Percentiles rank a stretch among this genome's conserved stretches.
These are phyloP conservation scores for Cephus pulcher DNA, from an alignment of 2,888 invertebrate species.

Conservation along the genomic window DNA sequence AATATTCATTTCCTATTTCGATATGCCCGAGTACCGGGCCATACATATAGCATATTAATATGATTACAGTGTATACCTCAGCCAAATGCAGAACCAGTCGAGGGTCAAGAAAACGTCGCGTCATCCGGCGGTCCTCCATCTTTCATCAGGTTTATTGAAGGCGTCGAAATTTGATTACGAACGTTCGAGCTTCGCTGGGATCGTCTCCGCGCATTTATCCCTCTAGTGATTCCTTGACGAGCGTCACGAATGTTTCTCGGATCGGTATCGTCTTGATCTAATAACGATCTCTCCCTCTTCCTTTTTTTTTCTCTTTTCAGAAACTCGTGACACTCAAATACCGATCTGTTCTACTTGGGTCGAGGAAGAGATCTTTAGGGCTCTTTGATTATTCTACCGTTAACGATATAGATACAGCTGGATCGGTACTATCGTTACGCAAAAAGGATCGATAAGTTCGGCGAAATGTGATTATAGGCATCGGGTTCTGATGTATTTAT, in stretches of 20 bases:
- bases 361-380: neutral
- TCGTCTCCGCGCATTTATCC: neutral
- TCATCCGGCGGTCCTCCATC: conserved; percentile 33
- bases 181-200: neutral
- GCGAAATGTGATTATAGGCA: conserved; percentile 5
- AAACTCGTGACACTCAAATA: neutral
- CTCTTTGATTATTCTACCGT: neutral
- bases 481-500: conserved; percentile 5
- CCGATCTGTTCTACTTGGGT: neutral
- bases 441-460: conserved; percentile 1
- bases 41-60: conserved; percentile 18
- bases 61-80: neutral
- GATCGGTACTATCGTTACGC: conserved; percentile 1
- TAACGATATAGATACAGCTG: neutral
- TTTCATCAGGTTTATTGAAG: conserved; percentile 32
- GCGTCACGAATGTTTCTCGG: neutral
- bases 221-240: neutral
- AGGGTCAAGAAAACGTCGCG: conserved; percentile 26
- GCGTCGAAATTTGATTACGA: conserved; percentile 41
- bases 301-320: neutral
- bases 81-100: conserved; percentile 4
- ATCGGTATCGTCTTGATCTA: neutral
- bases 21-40: conserved; percentile 18
- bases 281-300: neutral
- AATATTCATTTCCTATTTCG: conserved; percentile 25